Evolutionary conservation across 2,113 vertebrate species (phyloP).

Genomic region (Pipa parva): DNA sequence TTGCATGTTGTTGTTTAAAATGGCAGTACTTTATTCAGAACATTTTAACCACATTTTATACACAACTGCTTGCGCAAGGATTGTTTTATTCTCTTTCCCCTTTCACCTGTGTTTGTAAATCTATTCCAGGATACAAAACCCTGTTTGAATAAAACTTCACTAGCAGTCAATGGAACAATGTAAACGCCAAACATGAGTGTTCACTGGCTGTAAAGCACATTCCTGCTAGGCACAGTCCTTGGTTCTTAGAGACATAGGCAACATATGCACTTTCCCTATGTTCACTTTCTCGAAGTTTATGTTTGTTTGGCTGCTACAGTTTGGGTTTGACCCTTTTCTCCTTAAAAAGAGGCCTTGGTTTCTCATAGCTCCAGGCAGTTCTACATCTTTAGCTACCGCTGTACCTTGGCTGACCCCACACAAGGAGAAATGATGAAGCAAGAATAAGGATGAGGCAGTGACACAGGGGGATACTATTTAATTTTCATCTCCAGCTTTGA

Average conservation of each 20-base stretch:
- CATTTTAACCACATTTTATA: no score
- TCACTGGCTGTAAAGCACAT: not conserved
- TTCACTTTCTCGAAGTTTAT: constrained; percentile 7
- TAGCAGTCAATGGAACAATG: not conserved
- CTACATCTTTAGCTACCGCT: constrained; percentile 36
- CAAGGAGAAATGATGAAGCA: constrained; percentile 32
- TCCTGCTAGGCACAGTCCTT: not conserved
- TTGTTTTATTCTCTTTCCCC: not conserved
- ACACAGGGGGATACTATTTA: constrained; percentile 20
- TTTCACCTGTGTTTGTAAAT: constrained; percentile 1
- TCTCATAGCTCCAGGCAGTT: constrained; percentile 15
- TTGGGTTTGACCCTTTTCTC: constrained; percentile 14
- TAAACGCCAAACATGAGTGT: not conserved
- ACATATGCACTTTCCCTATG: not conserved
- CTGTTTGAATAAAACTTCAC: constrained; percentile 4
- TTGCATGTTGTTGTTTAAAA: not conserved
- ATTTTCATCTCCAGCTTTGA: constrained; percentile 1
- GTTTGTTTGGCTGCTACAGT: constrained; percentile 29
- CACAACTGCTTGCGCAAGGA: not conserved
- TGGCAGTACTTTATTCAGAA: no score
- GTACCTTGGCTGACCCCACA: constrained; percentile 36
- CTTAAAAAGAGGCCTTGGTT: constrained; percentile 7
- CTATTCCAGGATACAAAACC: constrained; percentile 4
- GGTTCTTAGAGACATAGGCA: not conserved
- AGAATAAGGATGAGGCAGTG: constrained; percentile 34